Evolutionary conservation across 2,888 invertebrate genomes (phyloP).

Genomic region (Caenorhabditis sp.): DNA sequence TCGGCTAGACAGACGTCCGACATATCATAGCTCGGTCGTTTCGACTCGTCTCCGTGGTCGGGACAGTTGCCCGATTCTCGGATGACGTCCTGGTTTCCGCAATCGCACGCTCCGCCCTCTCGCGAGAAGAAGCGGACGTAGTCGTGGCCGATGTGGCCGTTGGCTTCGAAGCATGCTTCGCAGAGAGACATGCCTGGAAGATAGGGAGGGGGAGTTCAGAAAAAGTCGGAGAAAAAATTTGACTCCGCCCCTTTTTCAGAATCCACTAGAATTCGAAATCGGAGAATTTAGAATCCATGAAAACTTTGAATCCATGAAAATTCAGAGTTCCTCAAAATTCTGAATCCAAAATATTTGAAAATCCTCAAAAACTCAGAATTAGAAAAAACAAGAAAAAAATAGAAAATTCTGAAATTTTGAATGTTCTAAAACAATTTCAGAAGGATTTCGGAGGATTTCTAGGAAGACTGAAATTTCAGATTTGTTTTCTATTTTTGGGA

Average conservation of each 20-base stretch:
- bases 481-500: too few relatives aligned
- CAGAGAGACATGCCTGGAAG: constrained; percentile 79
- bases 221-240: too few relatives aligned
- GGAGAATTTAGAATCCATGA: too few relatives aligned
- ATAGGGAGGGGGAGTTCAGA: not conserved
- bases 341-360: too few relatives aligned
- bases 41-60: constrained; percentile 47
- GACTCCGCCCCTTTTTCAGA: too few relatives aligned
- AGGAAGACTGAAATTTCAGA: too few relatives aligned
- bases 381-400: too few relatives aligned
- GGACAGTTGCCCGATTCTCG: constrained; percentile 64
- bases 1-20: constrained; percentile 68
- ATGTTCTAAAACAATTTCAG: not conserved
- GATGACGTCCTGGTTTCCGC: constrained; percentile 79
- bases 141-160: constrained; percentile 78
- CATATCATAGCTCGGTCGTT: constrained; percentile 56
- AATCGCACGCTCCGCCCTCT: constrained; percentile 81
- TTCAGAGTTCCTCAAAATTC: too few relatives aligned
- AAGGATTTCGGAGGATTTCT: too few relatives aligned
- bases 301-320: too few relatives aligned
- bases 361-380: too few relatives aligned
- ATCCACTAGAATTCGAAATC: too few relatives aligned
- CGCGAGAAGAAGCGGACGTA: constrained; percentile 79
- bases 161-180: constrained; percentile 75
- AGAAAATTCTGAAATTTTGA: not conserved